These are phyloP conservation scores for Camponotus floridanus DNA, from an alignment of 1,140 invertebrate species.

Conservation along the genomic window DNA sequence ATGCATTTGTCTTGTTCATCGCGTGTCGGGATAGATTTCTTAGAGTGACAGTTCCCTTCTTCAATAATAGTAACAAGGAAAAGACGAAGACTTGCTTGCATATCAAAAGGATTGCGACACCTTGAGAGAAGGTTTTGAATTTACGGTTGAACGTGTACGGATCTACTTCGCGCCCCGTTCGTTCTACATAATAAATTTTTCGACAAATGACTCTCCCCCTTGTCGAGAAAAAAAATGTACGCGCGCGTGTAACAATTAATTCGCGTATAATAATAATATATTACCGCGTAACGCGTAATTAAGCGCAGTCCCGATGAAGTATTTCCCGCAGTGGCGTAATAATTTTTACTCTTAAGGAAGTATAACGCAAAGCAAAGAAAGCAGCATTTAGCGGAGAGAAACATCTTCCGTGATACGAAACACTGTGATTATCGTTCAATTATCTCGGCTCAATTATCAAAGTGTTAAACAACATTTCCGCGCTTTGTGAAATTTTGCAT, in stretches of 20 bases:
- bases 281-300: constrained; percentile 38
- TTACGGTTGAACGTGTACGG: background rate
- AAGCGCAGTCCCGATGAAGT: constrained; percentile 24
- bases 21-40: background rate
- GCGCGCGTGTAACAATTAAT: constrained; percentile 23
- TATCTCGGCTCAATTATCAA: constrained; percentile 17
- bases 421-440: constrained; percentile 39
- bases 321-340: constrained; percentile 39
- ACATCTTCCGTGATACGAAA: constrained; percentile 23
- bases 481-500: constrained; percentile 6
- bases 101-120: constrained; percentile 21
- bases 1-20: constrained; percentile 6
- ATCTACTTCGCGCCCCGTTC: constrained; percentile 15
- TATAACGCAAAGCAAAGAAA: constrained; percentile 5
- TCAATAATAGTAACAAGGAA: background rate
- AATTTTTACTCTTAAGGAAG: constrained; percentile 5
- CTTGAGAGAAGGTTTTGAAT: background rate
- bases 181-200: constrained; percentile 37
- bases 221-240: background rate
- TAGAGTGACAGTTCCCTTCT: background rate
- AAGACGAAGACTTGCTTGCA: background rate
- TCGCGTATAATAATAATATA: constrained; percentile 40
- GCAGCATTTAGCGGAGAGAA: constrained; percentile 25
- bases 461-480: background rate
- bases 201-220: constrained; percentile 15